Base-by-base conservation (phyloP, 2,113 vertebrate species). In the Bufo bufo region DNA sequence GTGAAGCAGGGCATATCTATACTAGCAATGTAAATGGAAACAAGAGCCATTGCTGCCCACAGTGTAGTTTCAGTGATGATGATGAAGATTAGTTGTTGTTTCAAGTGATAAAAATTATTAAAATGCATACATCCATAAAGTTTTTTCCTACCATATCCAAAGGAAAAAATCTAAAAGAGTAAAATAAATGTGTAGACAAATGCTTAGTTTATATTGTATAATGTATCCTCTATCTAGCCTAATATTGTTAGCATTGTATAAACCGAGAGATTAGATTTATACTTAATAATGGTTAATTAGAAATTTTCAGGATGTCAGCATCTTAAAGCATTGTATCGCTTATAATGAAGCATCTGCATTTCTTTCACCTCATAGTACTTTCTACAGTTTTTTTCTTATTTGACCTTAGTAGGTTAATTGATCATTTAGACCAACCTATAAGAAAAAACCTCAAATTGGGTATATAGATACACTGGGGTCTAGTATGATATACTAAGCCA, bases 1-100 rank as follows among this genome's bases (percentile, higher is more conserved):
- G 85, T 61, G 47, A 59, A 33, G 45, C 74, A 33, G 85, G 85
- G 45, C 85, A 86, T 17, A 86, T 86, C 47, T 86, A 86, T 86
- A n/a, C 43, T 65, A 33, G 9, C 58, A 66, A 16, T 4, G 47
- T 66, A 78, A 47, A 78, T 78, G 23, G 65, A 63, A 49, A 65
- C 12, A 58, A 12, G 10, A 58, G 10, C n/a, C 17, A 33, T 6
- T 11, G 8, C 17, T 86, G 85, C 17, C 74, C 59, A 17, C 85
- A 78, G 17, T 86, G 85, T 59, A 65, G 16, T 78, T 20, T 65
- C 47, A 23, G 63, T 33, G 47, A 65, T 52, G 58, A 63, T 69
- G 79, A 61, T 33, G 52, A 61, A 23, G 11, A 19, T 16, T 2
- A 69, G 33, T 33, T 8, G 52, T 77, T 77, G 23, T 49, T 77